Evolutionary conservation across 2,113 vertebrate species (phyloP), one percentile per base, ranked within the genome.

Genomic region (Peromyscus polionotus): DNA sequence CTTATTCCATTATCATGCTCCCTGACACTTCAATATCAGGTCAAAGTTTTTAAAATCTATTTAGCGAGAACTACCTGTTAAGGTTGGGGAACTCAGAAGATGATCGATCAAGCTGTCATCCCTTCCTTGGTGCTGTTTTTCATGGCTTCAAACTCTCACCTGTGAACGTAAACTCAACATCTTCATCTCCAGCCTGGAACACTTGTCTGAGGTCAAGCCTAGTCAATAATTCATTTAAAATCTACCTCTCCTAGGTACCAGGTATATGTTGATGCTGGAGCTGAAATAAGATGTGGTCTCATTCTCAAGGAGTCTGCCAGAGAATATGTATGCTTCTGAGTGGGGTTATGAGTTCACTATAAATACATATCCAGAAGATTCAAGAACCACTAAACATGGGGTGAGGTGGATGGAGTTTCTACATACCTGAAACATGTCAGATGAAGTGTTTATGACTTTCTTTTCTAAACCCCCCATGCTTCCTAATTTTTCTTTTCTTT

Each of bases 21-120:
- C n/a, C 85, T 87, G 86, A 91, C 86, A 91, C 67, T 61, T 59
- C 88, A 94, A 57, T 86, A 61, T 57, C 16, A 75, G 92, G 95
- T 93, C 95, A 94, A 96, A 87, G 94, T 93, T 96, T 92, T 79
- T 36, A 63, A 95, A 84, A 73, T 63, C 24, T 57, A 36, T 48
- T 94, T 94, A 90, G 24, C 31, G 36, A 51, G 80, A 93, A 81
- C 72, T 28, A 42, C 61, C 33, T 73, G 19, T 51, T 42, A 2
- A 68, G 72, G 45, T 17, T 20, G 36, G 3, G 61, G 39, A 72
- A 70, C 39, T 45, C 16, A 17, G 26, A 3, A n/a, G 77, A 45
- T 28, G 48, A 63, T 75, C 89, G 72, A 73, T 81, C 81, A 77
- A 68, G 26, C 76, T 73, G 70, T 59, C 93, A 63, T 67, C 45